Conservation (phyloP, 2,888 invertebrate genomes). For the Eupithecia subfuscata region DNA sequence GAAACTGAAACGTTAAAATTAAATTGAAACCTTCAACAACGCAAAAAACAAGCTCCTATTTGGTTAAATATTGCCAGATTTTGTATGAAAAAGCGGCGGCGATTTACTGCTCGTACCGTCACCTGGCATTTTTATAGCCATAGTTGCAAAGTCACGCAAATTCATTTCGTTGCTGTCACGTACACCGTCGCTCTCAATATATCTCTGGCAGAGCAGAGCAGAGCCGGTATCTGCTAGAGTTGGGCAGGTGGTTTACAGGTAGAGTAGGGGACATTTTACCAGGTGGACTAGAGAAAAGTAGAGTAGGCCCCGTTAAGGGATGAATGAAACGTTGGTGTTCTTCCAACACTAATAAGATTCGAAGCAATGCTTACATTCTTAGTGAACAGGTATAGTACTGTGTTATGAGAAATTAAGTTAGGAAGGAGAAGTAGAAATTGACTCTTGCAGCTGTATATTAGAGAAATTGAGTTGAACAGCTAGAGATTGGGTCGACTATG, state of each 20-base stretch:
- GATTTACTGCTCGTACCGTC: slow-evolving; percentile 14
- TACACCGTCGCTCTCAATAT: slow-evolving; percentile 20
- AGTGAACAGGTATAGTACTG: too few species aligned
- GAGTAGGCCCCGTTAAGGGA: too few species aligned
- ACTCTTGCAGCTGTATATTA: too few species aligned
- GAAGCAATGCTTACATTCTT: too few species aligned
- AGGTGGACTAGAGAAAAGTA: neutral
- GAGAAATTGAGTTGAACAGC: too few species aligned
- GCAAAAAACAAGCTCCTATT: neutral
- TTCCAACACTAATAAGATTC: too few species aligned
- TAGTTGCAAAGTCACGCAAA: slow-evolving; percentile 25
- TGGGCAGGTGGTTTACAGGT: neutral
- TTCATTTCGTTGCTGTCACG: slow-evolving; percentile 27
- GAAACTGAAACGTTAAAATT: neutral
- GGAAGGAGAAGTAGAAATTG: too few species aligned
- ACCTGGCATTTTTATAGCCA: slow-evolving; percentile 26
- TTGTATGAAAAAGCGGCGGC: slow-evolving; percentile 12
- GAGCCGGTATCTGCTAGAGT: neutral
- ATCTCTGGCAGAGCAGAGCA: slow-evolving; percentile 9
- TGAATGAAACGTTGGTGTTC: too few species aligned
- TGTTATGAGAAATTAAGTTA: too few species aligned
- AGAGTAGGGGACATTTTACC: neutral
- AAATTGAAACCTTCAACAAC: neutral
- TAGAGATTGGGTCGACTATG: too few species aligned
- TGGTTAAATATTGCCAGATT: slow-evolving; percentile 16